These are phyloP conservation scores for Anoplolepis gracilipes DNA, from an alignment of 1,140 invertebrate genomes.

Conservation along the genomic window DNA sequence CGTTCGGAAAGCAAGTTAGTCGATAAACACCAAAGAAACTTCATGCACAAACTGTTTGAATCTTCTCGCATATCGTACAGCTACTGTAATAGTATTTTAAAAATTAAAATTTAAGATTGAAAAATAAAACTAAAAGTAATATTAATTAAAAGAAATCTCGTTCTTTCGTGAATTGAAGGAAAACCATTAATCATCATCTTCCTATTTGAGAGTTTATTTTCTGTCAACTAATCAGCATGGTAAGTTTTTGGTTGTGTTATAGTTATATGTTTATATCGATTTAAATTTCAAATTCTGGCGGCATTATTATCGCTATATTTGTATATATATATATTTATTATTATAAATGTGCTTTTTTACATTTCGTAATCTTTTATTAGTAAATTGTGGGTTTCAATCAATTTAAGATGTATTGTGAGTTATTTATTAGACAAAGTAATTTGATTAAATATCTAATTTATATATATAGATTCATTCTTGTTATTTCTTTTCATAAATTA, in stretches of 20 bases:
- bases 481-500: neutral
- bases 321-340: no score
- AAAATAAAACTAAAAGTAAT: neutral
- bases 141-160: neutral
- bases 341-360: no score
- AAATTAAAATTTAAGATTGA: neutral
- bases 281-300: conserved; percentile 7
- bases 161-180: neutral
- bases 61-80: neutral
- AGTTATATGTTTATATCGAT: neutral
- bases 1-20: neutral
- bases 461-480: neutral
- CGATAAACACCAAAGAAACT: neutral
- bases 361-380: no score
- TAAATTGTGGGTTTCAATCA: no score
- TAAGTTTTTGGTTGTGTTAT: conserved; percentile 3
- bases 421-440: no score
- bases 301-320: neutral
- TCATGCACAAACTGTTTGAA: neutral
- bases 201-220: neutral
- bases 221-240: neutral
- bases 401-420: no score
- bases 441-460: no score
- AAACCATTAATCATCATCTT: neutral
- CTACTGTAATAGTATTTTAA: neutral